A percentile compares a stretch with the other conserved stretches of the same genome.
phyloP scores from a whole-genome alignment of 2,888 invertebrate species.

The Sesia apiformis region DNA sequence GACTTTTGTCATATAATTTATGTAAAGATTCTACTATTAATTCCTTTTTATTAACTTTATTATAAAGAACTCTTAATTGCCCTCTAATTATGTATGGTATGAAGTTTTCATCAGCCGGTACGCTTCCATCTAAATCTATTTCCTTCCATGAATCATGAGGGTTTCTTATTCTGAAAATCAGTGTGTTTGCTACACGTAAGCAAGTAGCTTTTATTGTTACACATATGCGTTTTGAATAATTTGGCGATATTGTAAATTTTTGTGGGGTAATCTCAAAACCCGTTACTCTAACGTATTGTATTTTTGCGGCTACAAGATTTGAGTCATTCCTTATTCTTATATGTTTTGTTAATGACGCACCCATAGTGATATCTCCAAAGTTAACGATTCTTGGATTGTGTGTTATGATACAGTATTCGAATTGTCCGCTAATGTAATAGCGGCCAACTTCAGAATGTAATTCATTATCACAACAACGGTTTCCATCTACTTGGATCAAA shows the following conservation, averaged over 20 bases:
- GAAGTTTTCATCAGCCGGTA: slow-evolving; percentile 24
- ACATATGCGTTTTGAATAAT: slow-evolving; percentile 32
- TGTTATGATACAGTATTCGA: slow-evolving; percentile 57
- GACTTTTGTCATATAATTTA: slow-evolving; percentile 35
- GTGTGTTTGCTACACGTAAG: slow-evolving; percentile 28
- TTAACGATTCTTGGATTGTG: slow-evolving; percentile 60
- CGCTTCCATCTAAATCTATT: slow-evolving; percentile 2
- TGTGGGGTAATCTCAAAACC: slow-evolving; percentile 53
- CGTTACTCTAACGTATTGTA: slow-evolving; percentile 45
- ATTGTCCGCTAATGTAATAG: slow-evolving; percentile 73
- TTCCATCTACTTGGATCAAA: slow-evolving; percentile 46
- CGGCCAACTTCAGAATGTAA: slow-evolving; percentile 60
- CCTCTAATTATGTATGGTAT: slow-evolving; percentile 32
- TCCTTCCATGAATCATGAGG: slow-evolving; percentile 24
- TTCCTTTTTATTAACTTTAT: slow-evolving; percentile 18
- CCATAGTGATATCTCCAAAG: slow-evolving; percentile 55
- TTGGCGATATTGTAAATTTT: slow-evolving; percentile 42
- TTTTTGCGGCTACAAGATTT: slow-evolving; percentile 38
- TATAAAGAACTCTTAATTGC: slow-evolving; percentile 32
- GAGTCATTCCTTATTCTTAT: slow-evolving; percentile 62
- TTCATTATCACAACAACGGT: slow-evolving; percentile 48
- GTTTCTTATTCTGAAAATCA: slow-evolving; percentile 45
- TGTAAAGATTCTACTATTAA: slow-evolving; percentile 43
- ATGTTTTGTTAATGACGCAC: slow-evolving; percentile 38
- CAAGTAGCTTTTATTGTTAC: slow-evolving; percentile 41